Evolutionary conservation across 2,113 vertebrate species (phyloP).

Genomic region (Vanacampus margaritifer): DNA sequence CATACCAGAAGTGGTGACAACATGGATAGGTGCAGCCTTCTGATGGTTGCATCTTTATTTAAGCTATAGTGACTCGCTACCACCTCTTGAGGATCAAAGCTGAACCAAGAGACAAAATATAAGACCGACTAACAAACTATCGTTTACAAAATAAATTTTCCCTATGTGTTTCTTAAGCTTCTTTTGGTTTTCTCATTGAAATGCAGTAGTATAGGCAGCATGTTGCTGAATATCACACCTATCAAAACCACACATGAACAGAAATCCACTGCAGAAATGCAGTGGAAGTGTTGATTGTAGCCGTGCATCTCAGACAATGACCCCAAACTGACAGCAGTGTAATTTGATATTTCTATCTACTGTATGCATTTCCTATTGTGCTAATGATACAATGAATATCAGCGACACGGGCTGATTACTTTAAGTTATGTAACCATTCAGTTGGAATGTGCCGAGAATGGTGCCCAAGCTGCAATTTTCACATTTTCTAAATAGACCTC

Average conservation of each 20-base stretch:
- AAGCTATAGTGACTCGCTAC: background rate
- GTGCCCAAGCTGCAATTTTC: background rate
- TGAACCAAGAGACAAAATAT: background rate
- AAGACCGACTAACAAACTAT: background rate
- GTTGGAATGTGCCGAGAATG: background rate
- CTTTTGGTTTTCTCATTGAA: background rate
- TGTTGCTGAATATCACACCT: background rate
- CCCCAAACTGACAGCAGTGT: background rate
- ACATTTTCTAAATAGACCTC: background rate
- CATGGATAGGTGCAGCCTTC: background rate
- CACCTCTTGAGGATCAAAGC: background rate
- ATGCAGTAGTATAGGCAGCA: background rate
- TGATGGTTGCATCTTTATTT: background rate
- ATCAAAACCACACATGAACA: background rate
- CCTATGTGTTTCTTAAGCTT: background rate
- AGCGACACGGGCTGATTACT: background rate
- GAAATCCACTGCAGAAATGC: background rate
- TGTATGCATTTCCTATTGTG: background rate
- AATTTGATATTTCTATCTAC: background rate
- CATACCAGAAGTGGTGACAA: background rate
- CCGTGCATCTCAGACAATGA: background rate
- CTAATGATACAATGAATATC: conserved; percentile 6
- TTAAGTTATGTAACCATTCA: conserved; percentile 12
- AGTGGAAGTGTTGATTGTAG: background rate
- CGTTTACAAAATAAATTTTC: background rate